A percentile compares a stretch with the other conserved stretches of the same genome.
phyloP scores from a whole-genome alignment of 2,888 invertebrate genomes.

The Catocala sponsa region DNA sequence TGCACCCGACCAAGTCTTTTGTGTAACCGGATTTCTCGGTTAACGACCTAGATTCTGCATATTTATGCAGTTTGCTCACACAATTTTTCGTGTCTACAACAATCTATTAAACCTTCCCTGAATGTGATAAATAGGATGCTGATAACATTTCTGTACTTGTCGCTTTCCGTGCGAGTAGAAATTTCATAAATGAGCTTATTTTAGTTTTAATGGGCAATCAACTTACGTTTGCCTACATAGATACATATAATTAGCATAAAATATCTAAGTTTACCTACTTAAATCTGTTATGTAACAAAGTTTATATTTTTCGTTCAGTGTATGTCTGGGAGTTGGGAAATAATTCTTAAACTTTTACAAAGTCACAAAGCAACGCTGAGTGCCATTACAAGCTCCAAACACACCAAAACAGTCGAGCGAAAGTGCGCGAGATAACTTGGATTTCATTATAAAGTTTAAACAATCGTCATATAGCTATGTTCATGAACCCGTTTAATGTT shows the following conservation, averaged over 20 bases:
- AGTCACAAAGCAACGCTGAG: not conserved
- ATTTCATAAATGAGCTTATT: not conserved
- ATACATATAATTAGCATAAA: no score
- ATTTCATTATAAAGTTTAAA: constrained; percentile 48
- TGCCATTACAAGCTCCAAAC: constrained; percentile 23
- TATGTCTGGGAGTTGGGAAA: not conserved
- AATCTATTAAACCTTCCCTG: constrained; percentile 48
- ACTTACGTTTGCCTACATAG: not conserved
- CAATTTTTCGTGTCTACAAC: constrained; percentile 63
- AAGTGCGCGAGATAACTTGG: constrained; percentile 28
- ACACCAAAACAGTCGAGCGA: constrained; percentile 14
- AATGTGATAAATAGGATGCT: constrained; percentile 25
- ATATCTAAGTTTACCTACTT: not conserved
- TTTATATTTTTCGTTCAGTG: not conserved
- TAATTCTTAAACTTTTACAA: not conserved
- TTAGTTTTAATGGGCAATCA: no score
- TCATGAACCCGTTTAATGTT: constrained; percentile 45
- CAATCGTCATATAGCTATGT: constrained; percentile 33
- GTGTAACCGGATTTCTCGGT: constrained; percentile 79
- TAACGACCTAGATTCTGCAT: constrained; percentile 79
- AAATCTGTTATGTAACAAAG: no score
- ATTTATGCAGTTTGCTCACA: constrained; percentile 76
- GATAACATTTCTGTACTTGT: not conserved
- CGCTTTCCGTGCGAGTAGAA: no score
- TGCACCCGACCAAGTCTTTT: constrained; percentile 75